Conservation (phyloP, 2,888 invertebrate genomes). For the Cryptosula pallasiana region DNA sequence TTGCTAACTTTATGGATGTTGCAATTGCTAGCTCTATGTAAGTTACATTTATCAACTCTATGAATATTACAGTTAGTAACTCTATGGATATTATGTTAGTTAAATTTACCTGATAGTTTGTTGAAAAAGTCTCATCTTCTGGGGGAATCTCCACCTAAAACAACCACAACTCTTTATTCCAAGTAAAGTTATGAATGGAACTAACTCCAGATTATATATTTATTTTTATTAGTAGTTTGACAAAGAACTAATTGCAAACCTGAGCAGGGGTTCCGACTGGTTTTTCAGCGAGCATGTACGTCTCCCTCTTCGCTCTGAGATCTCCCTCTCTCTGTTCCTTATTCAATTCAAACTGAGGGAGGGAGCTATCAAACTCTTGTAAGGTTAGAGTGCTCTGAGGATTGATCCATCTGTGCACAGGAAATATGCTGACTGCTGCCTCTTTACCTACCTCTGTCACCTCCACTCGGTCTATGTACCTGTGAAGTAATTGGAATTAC, state of each 20-base stretch:
- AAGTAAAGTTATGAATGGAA: too few species aligned
- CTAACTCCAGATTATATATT: too few species aligned
- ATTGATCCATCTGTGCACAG: background rate
- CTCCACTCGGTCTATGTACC: too few species aligned
- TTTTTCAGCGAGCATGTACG: background rate
- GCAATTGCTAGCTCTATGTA: too few species aligned
- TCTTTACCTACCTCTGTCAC: background rate
- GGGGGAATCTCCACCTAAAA: constrained; percentile 45
- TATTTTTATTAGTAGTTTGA: too few species aligned
- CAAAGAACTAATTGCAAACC: too few species aligned
- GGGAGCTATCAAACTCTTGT: background rate
- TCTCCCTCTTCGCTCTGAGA: background rate
- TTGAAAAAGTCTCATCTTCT: constrained; percentile 49
- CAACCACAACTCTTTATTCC: too few species aligned
- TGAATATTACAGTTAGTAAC: too few species aligned
- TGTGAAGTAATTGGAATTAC: too few species aligned
- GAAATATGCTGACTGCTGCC: background rate
- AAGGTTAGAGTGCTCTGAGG: background rate
- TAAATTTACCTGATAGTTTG: constrained; percentile 51
- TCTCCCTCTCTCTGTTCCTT: background rate
- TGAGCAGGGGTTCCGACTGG: background rate
- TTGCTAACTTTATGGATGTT: too few species aligned
- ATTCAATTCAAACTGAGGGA: background rate
- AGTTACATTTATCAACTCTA: too few species aligned
- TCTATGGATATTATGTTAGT: too few species aligned